Base-by-base conservation (phyloP, 1,140 invertebrate genomes). In the Lysiphlebus fabarum region DNA sequence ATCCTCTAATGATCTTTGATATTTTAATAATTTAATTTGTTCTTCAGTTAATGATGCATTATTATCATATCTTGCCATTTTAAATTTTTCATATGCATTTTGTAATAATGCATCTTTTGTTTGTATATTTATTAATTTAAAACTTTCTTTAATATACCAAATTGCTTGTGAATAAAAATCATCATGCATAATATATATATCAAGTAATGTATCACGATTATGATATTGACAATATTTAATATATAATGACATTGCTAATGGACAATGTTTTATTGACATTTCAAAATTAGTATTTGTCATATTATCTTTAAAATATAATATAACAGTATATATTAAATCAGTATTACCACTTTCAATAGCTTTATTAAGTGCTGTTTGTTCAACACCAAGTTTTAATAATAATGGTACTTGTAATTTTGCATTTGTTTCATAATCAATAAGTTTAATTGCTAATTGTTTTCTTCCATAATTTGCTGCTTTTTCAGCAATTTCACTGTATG, bases 341-440 rank as follows among this genome's bases (percentile, higher is more conserved):
- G 93, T 94, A 71, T 99, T 93, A 0, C 95, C 95, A 77, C 93
- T 97, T 66, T 95, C 90, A 8, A 96, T 91, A 1, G 95, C 95
- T 80, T 96, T 96, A 33, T 85, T 81, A 8, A 98, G 77, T 26
- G 95, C 95, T 4, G 85, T 84, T 59, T 83, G 81, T 57, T 90
- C 86, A 72, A 96, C 89, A 2, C 90, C 87, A 62, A 98, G 83
- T 69, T 90, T 85, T 41, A 98, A 76, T 7, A 98, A 79, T 17
- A 97, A 73, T 0, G 92, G 91, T 17, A 97, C 93, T 83, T 98
- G 95, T 45, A 93, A 83, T 47, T 89, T 88, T 2, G 93, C 89
- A 62, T 89, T 84, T 1, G 90, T 87, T 76, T 99, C 96, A 73
- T 93, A 91, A 74, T 97, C 93, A 48, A 98, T 82, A 44, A 98